Percentiles rank a stretch among this genome's conserved stretches.
Evolutionary conservation across 1,140 invertebrate genomes (phyloP).

Genomic region (Polypedilum pembai): DNA sequence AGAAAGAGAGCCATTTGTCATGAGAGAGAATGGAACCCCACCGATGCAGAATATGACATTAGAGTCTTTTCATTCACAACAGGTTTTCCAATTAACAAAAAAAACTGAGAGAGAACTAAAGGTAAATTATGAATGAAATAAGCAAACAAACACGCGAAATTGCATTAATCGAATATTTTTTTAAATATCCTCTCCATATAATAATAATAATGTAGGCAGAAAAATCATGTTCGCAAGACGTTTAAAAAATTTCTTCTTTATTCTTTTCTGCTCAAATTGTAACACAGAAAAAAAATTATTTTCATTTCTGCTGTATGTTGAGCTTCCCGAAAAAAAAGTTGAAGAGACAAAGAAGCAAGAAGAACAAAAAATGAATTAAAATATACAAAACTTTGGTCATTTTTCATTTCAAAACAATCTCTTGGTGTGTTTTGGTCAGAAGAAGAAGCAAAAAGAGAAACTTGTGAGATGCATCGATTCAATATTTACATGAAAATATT

Average conservation of each 20-base stretch:
- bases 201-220: constrained; percentile 7
- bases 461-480: background rate
- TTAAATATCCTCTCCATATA: background rate
- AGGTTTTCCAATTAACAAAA: constrained; percentile 18
- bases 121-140: background rate
- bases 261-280: background rate
- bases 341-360: background rate
- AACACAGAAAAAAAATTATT: background rate
- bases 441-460: background rate
- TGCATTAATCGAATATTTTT: background rate
- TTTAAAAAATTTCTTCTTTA: background rate
- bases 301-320: background rate
- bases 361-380: background rate
- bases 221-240: constrained; percentile 17
- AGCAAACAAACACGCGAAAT: constrained; percentile 17
- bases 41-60: background rate
- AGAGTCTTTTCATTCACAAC: constrained; percentile 16
- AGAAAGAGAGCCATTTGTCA: background rate
- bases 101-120: background rate
- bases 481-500: constrained; percentile 14
- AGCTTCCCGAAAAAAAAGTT: background rate
- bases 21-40: background rate
- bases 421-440: background rate
- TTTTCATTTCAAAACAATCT: background rate
- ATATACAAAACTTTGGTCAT: constrained; percentile 11